Percentiles rank a stretch among this genome's conserved stretches.
Evolutionary conservation across 2,797 vertebrate species (phyloP).

Genomic region (Gobionotothen gibberifrons): DNA sequence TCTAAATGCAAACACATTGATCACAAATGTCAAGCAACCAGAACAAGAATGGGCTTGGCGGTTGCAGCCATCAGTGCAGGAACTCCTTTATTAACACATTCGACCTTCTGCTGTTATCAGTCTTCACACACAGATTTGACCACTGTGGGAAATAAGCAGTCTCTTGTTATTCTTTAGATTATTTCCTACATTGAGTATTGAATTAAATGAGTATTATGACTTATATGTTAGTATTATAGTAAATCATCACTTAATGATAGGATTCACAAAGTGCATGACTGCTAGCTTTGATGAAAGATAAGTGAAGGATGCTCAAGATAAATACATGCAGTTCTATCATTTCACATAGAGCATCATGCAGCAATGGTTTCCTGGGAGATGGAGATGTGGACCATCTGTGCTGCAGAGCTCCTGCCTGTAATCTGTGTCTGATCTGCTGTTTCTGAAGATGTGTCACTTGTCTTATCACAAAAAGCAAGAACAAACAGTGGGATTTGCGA

Average conservation of each 20-base stretch:
- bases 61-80: not conserved
- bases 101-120: slow-evolving; percentile 51
- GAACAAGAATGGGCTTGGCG: not conserved
- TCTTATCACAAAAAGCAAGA: slow-evolving; percentile 2
- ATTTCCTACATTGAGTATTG: too few species aligned
- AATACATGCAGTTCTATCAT: not conserved
- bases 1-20: slow-evolving; percentile 4
- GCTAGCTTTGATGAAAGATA: too few species aligned
- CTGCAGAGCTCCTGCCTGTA: not conserved
- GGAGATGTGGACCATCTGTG: not conserved
- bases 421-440: not conserved
- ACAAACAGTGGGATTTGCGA: not conserved
- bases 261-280: not conserved
- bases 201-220: too few species aligned
- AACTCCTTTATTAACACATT: slow-evolving; percentile 18
- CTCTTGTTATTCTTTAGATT: slow-evolving; percentile 3
- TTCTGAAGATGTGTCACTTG: not conserved
- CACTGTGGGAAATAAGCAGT: slow-evolving; percentile 3
- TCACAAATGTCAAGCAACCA: slow-evolving; percentile 51
- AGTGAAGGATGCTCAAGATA: not conserved
- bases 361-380: not conserved
- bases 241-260: not conserved
- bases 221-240: not conserved
- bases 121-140: slow-evolving; percentile 5
- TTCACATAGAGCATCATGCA: not conserved